phyloP scores from a whole-genome alignment of 2,888 invertebrate species.

The Nomada hirtipes region DNA sequence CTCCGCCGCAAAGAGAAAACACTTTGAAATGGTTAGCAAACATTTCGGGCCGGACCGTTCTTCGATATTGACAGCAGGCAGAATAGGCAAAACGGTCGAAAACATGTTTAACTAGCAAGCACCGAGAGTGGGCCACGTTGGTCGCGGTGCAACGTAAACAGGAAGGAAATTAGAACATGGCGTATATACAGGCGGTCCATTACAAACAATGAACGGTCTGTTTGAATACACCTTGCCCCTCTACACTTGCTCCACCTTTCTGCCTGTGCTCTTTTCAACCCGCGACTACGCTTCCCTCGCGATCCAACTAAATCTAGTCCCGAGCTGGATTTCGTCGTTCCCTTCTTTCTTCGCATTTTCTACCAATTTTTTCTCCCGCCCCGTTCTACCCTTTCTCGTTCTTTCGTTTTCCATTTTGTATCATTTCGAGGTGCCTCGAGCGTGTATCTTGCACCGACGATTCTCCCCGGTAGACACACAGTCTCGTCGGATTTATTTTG shows the following conservation, averaged over 20 bases:
- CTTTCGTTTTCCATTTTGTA: neutral
- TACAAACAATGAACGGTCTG: constrained; percentile 56
- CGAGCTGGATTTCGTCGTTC: constrained; percentile 24
- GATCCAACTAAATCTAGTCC: constrained; percentile 50
- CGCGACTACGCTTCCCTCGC: constrained; percentile 16
- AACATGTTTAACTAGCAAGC: constrained; percentile 17
- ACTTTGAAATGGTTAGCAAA: constrained; percentile 1
- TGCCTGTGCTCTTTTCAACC: constrained; percentile 7
- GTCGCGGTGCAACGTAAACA: constrained; percentile 45
- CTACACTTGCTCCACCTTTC: constrained; percentile 1
- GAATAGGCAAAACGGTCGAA: constrained; percentile 5
- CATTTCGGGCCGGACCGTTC: neutral
- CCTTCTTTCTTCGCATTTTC: constrained; percentile 15
- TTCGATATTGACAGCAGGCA: neutral
- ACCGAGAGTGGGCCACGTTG: constrained; percentile 1
- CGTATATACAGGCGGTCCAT: constrained; percentile 38
- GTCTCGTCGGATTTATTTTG: neutral
- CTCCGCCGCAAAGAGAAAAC: neutral
- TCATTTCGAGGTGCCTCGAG: neutral
- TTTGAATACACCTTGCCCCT: constrained; percentile 13
- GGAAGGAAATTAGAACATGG: constrained; percentile 52
- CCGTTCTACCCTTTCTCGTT: neutral
- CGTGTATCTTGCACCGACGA: neutral
- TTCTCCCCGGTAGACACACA: neutral
- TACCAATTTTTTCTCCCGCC: neutral